phyloP scores from a whole-genome alignment of 2,888 invertebrate genomes.

The Drosophila differens region DNA sequence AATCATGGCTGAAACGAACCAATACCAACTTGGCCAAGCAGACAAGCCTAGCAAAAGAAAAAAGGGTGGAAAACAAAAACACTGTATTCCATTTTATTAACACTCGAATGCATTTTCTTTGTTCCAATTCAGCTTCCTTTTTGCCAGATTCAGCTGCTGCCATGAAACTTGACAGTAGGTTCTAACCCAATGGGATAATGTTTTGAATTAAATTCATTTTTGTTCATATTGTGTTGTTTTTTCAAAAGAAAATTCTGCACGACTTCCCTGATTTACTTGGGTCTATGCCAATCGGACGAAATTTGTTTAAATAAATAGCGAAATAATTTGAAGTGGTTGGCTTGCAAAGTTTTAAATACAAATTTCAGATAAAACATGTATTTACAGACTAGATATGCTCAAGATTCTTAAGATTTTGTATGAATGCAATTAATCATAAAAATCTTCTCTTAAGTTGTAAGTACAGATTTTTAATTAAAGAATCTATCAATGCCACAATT shows the following conservation, averaged over 20 bases:
- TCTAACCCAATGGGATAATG: conserved; percentile 34
- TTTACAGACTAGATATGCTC: too few relatives aligned
- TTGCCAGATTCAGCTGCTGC: conserved; percentile 11
- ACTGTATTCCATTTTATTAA: conserved; percentile 55
- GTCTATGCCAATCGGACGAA: neutral
- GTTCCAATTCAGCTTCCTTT: conserved; percentile 11
- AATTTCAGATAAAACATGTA: neutral
- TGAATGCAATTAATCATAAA: neutral
- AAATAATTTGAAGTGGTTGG: conserved; percentile 11
- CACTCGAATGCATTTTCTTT: conserved; percentile 63
- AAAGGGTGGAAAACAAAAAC: conserved; percentile 31
- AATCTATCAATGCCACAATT: neutral
- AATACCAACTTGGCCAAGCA: conserved; percentile 28
- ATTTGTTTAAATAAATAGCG: conserved; percentile 30
- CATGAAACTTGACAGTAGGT: conserved; percentile 6
- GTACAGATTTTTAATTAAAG: neutral
- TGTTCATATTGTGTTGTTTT: conserved; percentile 28
- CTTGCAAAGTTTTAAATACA: conserved; percentile 5
- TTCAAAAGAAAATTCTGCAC: conserved; percentile 55
- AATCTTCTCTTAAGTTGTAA: neutral
- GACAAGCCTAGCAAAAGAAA: conserved; percentile 6
- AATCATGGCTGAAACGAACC: conserved; percentile 35
- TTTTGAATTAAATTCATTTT: conserved; percentile 46
- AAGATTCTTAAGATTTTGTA: too few relatives aligned
- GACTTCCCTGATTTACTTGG: conserved; percentile 46